Percentiles rank a stretch among this genome's conserved stretches.
phyloP scores from a whole-genome alignment of 2,113 vertebrate species.

The Xiphorhynchus elegans region DNA sequence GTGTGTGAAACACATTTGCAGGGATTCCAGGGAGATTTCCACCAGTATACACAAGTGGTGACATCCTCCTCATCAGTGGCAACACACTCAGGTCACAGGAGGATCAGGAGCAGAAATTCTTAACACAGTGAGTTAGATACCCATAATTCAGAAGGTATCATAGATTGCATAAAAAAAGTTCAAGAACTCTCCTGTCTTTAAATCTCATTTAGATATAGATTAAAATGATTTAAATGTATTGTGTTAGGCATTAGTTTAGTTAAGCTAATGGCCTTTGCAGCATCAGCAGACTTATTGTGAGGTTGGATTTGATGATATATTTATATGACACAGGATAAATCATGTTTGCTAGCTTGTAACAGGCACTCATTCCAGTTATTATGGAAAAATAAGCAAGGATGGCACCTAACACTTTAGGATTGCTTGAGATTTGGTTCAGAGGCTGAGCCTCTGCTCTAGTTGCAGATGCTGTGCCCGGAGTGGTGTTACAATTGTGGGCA shows the following conservation, averaged over 20 bases:
- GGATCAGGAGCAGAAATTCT: neutral
- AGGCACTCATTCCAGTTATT: neutral
- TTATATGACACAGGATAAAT: neutral
- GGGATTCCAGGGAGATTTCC: neutral
- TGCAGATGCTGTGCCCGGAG: neutral
- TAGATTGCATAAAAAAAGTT: neutral
- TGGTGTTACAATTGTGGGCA: neutral
- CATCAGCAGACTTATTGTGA: neutral
- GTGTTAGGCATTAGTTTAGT: neutral
- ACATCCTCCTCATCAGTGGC: neutral
- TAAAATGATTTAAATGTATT: neutral
- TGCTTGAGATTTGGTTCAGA: neutral
- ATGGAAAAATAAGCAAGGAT: neutral
- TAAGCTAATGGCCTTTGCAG: neutral
- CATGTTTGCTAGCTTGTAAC: neutral
- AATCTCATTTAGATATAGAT: neutral
- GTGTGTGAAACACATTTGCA: accelerated
- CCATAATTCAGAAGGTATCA: neutral
- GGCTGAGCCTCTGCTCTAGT: neutral
- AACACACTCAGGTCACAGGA: neutral
- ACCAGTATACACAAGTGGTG: neutral
- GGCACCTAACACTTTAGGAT: constrained; percentile 20
- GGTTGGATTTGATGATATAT: neutral
- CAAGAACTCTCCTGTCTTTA: neutral
- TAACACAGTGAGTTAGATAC: neutral